These are phyloP conservation scores for Leucoraja ocellata DNA, from an alignment of 2,797 vertebrate genomes.

Conservation along the genomic window DNA sequence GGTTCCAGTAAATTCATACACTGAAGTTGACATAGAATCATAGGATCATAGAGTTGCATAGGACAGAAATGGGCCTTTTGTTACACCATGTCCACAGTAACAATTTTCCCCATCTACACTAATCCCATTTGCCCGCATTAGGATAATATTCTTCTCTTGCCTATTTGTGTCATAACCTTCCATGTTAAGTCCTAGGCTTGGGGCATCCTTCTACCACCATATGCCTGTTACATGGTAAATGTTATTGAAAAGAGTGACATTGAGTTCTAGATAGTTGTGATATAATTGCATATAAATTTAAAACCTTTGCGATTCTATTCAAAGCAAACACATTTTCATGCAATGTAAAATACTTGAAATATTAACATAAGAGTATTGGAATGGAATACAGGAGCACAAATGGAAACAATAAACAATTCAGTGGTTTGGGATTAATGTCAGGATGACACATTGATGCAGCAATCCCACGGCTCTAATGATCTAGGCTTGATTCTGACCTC, in stretches of 20 bases:
- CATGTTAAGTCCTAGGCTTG: no score
- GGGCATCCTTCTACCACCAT: neutral
- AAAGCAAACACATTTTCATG: neutral
- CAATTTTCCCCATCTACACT: no score
- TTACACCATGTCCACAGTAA: no score
- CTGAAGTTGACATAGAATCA: neutral
- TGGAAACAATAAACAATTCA: neutral
- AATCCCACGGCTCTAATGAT: no score
- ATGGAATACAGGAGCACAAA: neutral
- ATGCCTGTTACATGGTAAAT: neutral
- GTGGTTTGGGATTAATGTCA: neutral
- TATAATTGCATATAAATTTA: neutral
- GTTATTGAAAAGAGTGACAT: neutral
- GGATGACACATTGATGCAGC: no score
- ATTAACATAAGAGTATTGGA: neutral
- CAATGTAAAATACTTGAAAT: neutral
- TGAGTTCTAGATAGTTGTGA: neutral
- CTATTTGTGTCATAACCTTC: no score
- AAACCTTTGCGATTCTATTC: neutral
- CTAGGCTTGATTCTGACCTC: no score
- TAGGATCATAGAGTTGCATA: no score
- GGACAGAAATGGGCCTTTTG: no score
- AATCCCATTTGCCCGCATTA: no score
- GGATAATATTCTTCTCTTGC: no score
- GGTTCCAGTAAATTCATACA: neutral